Evolutionary conservation across 2,113 vertebrate species (phyloP).

Genomic region (Gasterosteus nipponicus): DNA sequence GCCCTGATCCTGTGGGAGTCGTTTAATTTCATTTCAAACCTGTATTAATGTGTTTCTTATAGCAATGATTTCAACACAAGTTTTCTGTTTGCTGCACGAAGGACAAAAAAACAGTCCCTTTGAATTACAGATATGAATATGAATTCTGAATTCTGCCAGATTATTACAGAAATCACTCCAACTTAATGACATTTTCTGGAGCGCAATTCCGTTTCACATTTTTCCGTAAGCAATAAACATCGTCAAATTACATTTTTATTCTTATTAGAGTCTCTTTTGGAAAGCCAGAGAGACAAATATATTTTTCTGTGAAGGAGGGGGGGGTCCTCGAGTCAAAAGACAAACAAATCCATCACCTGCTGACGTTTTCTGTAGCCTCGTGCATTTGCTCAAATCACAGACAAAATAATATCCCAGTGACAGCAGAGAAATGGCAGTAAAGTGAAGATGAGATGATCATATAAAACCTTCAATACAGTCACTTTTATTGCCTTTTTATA

Average conservation of each 20-base stretch:
- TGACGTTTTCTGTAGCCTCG: background rate
- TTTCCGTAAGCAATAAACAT: background rate
- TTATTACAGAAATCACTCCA: slow-evolving; percentile 5
- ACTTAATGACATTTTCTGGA: slow-evolving; percentile 2
- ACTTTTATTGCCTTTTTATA: background rate
- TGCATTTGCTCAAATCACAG: background rate
- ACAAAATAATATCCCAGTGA: background rate
- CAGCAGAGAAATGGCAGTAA: background rate
- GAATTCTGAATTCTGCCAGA: background rate
- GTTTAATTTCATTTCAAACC: background rate
- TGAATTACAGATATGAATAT: background rate
- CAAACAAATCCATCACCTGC: background rate
- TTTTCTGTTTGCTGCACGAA: background rate
- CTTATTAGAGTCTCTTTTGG: background rate
- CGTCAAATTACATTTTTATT: slow-evolving; percentile 2
- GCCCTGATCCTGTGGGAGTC: background rate
- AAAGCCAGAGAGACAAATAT: background rate
- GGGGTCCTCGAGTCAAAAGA: background rate
- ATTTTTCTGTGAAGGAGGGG: background rate
- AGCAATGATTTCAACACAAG: background rate
- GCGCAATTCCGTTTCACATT: background rate
- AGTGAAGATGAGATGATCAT: background rate
- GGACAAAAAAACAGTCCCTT: too few relatives aligned
- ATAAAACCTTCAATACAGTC: background rate
- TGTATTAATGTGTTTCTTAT: background rate